Conservation (phyloP, 2,113 vertebrate genomes). For the Manacus vitellinus region DNA sequence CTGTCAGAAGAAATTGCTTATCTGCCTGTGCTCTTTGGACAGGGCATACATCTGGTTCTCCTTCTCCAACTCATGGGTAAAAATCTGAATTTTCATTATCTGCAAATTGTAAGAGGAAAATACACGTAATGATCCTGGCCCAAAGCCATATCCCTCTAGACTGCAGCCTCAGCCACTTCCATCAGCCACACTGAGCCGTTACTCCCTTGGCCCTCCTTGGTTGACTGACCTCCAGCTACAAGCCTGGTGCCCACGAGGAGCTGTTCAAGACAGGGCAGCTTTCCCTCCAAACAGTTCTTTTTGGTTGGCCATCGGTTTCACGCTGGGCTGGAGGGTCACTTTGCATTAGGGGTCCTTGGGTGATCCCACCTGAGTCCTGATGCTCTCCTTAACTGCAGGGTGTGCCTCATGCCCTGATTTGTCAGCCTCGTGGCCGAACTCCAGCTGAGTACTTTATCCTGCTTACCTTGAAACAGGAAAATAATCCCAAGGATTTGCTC, state of each 20-base stretch:
- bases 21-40: background rate
- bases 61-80: background rate
- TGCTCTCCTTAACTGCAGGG: background rate
- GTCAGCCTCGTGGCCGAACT: background rate
- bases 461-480: constrained; percentile 30
- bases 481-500: constrained; percentile 26
- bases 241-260: background rate
- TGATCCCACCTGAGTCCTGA: background rate
- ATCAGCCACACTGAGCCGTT: background rate
- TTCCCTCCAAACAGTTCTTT: background rate
- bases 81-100: background rate
- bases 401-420: background rate
- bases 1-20: background rate
- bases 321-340: background rate
- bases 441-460: background rate
- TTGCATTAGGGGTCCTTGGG: background rate
- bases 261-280: background rate
- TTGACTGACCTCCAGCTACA: background rate
- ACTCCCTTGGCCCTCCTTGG: background rate
- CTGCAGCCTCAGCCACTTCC: background rate
- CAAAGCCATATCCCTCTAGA: background rate
- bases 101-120: background rate
- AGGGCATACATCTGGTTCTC: background rate
- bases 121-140: fast-evolving
- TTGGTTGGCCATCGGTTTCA: background rate